Evolutionary conservation across 2,113 vertebrate genomes (phyloP), one percentile per base, ranked within the genome.

Genomic region (Nannospalax galili): DNA sequence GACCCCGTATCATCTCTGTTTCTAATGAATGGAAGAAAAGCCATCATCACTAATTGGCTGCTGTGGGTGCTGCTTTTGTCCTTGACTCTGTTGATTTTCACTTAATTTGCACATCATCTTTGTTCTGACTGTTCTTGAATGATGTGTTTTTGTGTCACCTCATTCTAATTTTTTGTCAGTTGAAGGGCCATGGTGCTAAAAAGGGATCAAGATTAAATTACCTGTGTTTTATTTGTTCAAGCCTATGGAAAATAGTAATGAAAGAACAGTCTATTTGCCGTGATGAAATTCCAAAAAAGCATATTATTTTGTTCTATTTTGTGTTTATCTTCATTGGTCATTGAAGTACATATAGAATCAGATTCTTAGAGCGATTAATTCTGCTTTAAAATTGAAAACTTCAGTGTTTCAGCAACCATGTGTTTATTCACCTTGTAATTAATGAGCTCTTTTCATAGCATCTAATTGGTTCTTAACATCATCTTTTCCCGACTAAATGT

Each of bases 21-120:
- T 78, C 88, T 93, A 5, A 4, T 89, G 64, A 96, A 60, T 92
- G 85, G 79, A 90, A 77, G 94, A 90, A 7, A 95, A 84, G 86
- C 42, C 2, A 20, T 88, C 56, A 64, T 73, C 20, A 62, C 79
- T 80, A 8, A 32, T 35, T 88, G 88, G 89, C 81, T 84, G 1
- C 52, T 56, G 56, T 69, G 95, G 58, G 73, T 45, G 37, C 84
- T 35, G 84, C 65, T 69, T 37, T 78, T 91, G 90, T 24, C 73
- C 35, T 0, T 84, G 52, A 37, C 60, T 91, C 9, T 45, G n/a
- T 86, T 87, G 70, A 65, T 88, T 91, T 93, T 88, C 60, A 89
- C 24, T 72, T 75, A 84, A 40, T 94, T 92, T 91, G 35, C 9
- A 88, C 6, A 73, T 85, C 90, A 10, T 69, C 77, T 95, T 97